A percentile compares a stretch with the other conserved stretches of the same genome.
phyloP scores from a whole-genome alignment of 1,140 invertebrate species.

The Pseudachorutes palmiensis region DNA sequence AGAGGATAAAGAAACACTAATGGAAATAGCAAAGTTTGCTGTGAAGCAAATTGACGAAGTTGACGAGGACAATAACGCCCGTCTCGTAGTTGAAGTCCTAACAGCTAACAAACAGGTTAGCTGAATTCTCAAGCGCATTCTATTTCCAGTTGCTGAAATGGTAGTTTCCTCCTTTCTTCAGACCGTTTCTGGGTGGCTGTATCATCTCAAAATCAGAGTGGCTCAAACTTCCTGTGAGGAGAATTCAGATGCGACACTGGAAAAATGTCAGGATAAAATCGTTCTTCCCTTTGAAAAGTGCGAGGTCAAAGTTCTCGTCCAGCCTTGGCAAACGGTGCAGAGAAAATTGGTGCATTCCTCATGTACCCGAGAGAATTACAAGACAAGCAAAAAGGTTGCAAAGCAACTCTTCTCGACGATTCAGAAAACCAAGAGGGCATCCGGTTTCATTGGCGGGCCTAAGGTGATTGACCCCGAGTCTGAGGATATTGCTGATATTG shows the following conservation, averaged over 20 bases:
- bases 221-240: conserved; percentile 40
- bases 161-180: conserved; percentile 28
- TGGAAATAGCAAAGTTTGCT: conserved; percentile 42
- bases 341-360: conserved; percentile 33
- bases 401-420: conserved; percentile 16
- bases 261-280: conserved; percentile 32
- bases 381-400: conserved; percentile 30
- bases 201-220: conserved; percentile 40
- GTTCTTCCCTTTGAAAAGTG: conserved; percentile 21
- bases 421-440: neutral
- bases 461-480: conserved; percentile 38
- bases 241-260: conserved; percentile 26
- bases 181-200: conserved; percentile 42
- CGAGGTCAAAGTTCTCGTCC: conserved; percentile 34
- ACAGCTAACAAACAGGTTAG: conserved; percentile 41
- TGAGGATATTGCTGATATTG: conserved; percentile 41
- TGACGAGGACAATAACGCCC: conserved; percentile 44
- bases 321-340: conserved; percentile 36
- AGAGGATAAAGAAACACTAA: neutral
- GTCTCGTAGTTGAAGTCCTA: conserved; percentile 42
- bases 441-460: conserved; percentile 37
- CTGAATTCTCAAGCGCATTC: neutral
- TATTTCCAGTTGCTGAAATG: too few species aligned
- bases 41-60: conserved; percentile 43
- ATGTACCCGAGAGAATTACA: conserved; percentile 30